Conservation (phyloP, 2,113 vertebrate species). For the Xenus cinereus region DNA sequence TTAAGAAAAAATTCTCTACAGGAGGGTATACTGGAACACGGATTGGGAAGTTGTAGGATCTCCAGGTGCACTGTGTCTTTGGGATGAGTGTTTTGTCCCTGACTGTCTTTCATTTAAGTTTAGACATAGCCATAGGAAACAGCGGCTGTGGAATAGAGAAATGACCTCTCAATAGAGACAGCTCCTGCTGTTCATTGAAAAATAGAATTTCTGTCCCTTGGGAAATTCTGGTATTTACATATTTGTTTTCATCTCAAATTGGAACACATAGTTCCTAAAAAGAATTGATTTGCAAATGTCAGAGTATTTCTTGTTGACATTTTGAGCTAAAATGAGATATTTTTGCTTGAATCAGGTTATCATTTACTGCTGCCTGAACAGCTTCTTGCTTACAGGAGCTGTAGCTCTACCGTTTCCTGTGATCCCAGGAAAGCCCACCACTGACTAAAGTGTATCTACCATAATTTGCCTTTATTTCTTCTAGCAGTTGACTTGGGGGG, state of each 20-base stretch:
- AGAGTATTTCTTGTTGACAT: conserved; percentile 46
- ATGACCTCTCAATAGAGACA: not conserved
- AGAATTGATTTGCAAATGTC: conserved; percentile 52
- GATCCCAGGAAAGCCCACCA: not conserved
- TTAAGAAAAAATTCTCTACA: not conserved
- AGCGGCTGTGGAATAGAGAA: not conserved
- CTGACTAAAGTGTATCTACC: not conserved
- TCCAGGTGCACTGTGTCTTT: not conserved
- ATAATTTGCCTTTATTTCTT: not conserved
- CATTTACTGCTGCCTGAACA: not conserved
- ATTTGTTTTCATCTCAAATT: conserved; percentile 53
- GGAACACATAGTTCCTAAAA: conserved; percentile 27
- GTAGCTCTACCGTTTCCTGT: not conserved
- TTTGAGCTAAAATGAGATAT: conserved; percentile 34
- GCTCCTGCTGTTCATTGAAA: not conserved
- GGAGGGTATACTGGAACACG: not conserved
- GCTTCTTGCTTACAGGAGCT: not conserved
- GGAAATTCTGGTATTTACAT: conserved; percentile 59
- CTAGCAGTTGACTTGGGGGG: not conserved
- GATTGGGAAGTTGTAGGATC: not conserved
- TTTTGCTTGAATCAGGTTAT: conserved; percentile 27
- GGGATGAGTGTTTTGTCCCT: not conserved
- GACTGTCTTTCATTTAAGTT: not conserved
- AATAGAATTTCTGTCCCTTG: not conserved
- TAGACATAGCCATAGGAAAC: not conserved